Evolutionary conservation across 2,113 vertebrate species (phyloP).

Genomic region (Bubo scandiacus): DNA sequence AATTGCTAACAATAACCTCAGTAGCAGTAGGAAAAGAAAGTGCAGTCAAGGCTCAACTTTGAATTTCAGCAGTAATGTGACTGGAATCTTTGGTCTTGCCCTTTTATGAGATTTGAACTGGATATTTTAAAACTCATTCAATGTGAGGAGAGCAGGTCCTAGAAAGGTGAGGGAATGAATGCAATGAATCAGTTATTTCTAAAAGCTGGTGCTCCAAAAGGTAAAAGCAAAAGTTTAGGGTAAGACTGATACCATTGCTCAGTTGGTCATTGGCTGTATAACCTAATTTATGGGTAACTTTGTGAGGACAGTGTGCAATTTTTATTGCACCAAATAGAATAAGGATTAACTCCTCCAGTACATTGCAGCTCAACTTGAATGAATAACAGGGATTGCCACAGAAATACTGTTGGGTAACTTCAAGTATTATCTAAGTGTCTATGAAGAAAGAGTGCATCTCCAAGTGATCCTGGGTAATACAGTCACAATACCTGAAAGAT

Average conservation of each 20-base stretch:
- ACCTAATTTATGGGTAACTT: not conserved
- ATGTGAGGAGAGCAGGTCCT: not conserved
- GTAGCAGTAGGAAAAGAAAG: not conserved
- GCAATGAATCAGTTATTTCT: not conserved
- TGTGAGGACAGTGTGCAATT: not conserved
- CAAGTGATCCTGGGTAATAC: not conserved
- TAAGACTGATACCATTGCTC: not conserved
- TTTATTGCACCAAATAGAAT: not conserved
- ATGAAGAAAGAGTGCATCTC: not conserved
- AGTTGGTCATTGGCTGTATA: not conserved
- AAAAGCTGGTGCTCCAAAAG: not conserved
- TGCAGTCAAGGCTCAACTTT: not conserved
- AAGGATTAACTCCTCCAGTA: not conserved
- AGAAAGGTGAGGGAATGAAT: not conserved
- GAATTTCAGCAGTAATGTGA: not conserved
- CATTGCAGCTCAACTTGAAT: not conserved
- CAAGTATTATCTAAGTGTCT: not conserved
- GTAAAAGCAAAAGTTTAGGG: not conserved
- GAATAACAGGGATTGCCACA: not conserved
- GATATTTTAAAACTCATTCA: not conserved
- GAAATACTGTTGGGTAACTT: not conserved
- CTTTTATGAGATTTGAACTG: not conserved
- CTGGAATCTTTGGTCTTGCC: not conserved
- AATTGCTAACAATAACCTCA: conserved; percentile 32
- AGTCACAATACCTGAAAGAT: not conserved